These are phyloP conservation scores for Tiphia femorata DNA, from an alignment of 2,888 invertebrate species.

Conservation along the genomic window DNA sequence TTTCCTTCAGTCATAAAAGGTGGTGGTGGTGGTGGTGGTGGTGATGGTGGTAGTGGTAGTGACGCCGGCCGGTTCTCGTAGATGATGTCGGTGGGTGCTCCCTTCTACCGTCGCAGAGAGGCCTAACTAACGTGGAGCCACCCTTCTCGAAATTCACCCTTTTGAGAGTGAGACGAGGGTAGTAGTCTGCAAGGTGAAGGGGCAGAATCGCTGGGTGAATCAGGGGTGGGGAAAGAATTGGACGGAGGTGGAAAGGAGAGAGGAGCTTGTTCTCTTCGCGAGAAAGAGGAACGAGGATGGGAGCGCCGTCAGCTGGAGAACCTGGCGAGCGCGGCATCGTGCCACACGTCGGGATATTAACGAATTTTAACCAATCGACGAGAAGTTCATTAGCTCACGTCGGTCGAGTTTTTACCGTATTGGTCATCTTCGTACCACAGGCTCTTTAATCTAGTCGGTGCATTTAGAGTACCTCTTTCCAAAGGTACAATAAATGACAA, in stretches of 20 bases:
- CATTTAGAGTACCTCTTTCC: too few species aligned
- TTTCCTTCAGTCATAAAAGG: slow-evolving; percentile 61
- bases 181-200: slow-evolving; percentile 27
- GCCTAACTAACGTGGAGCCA: slow-evolving; percentile 59
- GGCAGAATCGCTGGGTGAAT: neutral
- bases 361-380: slow-evolving; percentile 68
- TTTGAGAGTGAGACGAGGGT: slow-evolving; percentile 58
- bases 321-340: slow-evolving; percentile 51
- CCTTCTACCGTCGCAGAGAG: slow-evolving; percentile 46
- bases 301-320: slow-evolving; percentile 33
- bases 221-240: slow-evolving; percentile 27
- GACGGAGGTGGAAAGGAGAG: neutral
- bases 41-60: slow-evolving; percentile 16
- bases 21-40: slow-evolving; percentile 42
- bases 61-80: slow-evolving; percentile 32
- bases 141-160: slow-evolving; percentile 62
- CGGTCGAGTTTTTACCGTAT: too few species aligned
- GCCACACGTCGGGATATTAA: slow-evolving; percentile 65
- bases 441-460: too few species aligned
- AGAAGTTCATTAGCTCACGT: slow-evolving; percentile 66
- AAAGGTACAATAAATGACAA: too few species aligned
- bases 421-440: too few species aligned
- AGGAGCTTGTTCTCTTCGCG: neutral
- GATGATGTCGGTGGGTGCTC: slow-evolving; percentile 20
- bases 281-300: slow-evolving; percentile 36